phyloP scores from a whole-genome alignment of 2,113 vertebrate species.

The Upupa epops region DNA sequence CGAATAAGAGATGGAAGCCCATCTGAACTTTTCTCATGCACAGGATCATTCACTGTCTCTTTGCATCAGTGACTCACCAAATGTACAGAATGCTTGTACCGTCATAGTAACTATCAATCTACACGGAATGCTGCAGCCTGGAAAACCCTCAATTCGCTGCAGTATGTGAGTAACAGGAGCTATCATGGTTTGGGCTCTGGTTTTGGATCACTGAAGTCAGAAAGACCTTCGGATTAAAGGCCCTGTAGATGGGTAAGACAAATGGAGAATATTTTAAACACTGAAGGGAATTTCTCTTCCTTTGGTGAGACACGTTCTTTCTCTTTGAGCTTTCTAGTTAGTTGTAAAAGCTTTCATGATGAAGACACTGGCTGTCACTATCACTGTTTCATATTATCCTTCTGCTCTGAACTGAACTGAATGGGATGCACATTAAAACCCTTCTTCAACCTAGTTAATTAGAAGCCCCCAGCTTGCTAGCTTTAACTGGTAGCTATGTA shows the following conservation, averaged over 20 bases:
- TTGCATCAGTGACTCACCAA: neutral
- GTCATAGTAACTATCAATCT: neutral
- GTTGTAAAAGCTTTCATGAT: neutral
- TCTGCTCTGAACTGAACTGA: slow-evolving; percentile 19
- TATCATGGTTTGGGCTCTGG: neutral
- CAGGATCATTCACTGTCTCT: neutral
- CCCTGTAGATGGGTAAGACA: neutral
- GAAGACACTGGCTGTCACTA: slow-evolving; percentile 12
- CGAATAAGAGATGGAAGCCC: neutral
- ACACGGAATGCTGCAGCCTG: neutral
- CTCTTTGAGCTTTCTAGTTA: neutral
- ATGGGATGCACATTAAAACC: slow-evolving; percentile 27
- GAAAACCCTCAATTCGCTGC: neutral
- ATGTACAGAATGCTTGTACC: neutral
- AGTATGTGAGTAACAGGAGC: neutral
- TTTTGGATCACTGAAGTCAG: neutral
- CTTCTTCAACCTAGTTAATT: neutral
- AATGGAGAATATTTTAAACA: slow-evolving; percentile 7
- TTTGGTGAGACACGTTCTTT: slow-evolving; percentile 22
- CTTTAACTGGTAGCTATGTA: neutral
- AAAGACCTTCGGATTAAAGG: neutral
- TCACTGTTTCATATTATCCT: slow-evolving; percentile 13
- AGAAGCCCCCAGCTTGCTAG: neutral
- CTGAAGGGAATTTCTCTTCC: slow-evolving; percentile 26
- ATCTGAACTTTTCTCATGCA: neutral